Base-by-base conservation (phyloP, 2,797 vertebrate genomes). In the Hozukius guyotensis region DNA sequence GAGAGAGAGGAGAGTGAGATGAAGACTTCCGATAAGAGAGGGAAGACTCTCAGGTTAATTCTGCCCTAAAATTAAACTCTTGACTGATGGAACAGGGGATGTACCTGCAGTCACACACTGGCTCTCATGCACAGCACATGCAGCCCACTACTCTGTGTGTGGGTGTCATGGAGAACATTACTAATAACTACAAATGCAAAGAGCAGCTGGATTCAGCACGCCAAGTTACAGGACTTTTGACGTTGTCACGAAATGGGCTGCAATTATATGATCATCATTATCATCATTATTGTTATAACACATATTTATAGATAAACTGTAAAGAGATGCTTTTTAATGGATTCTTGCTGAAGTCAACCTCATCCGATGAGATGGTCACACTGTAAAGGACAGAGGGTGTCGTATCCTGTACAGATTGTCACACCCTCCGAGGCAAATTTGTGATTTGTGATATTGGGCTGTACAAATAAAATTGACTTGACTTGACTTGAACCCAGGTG, bases 141-240 rank as follows among this genome's bases (percentile, higher is more conserved):
- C 73, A 49, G 16, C 71, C 69, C 81, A 84, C 80, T 36, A 12
- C 38, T 7, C 16, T 59, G 18, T 77, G 59, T 67, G 69, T 75
- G 81, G 63, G 78, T 32, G 11, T 75, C 32, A 63, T 60, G 62
- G 56, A 81, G 59, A 85, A 81, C 53, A 27, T 79, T 83, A 81
- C 65, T 42, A 63, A 75, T 75, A 20, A 72, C 72, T 61, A 75
- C 61, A 63, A 55, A 70, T 46, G 59, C 20, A 46, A n/a, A 52
- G 18, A 74, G 62, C 55, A 63, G 16, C 13, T 2, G 1, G 22
- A 75, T 6, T 25, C 38, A 61, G 46, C 32, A 25, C 0, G 2
- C 22, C 14, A 36, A 62, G 34, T 59, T 36, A 64, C 72, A 60
- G 7, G 81, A 66, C 46, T 65, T 60, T 78, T 61, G 12, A 64